Evolutionary conservation across 37 sponge, comb jelly and placozoan species (phyloP).

Genomic region (Aphrocallistes beatrix): DNA sequence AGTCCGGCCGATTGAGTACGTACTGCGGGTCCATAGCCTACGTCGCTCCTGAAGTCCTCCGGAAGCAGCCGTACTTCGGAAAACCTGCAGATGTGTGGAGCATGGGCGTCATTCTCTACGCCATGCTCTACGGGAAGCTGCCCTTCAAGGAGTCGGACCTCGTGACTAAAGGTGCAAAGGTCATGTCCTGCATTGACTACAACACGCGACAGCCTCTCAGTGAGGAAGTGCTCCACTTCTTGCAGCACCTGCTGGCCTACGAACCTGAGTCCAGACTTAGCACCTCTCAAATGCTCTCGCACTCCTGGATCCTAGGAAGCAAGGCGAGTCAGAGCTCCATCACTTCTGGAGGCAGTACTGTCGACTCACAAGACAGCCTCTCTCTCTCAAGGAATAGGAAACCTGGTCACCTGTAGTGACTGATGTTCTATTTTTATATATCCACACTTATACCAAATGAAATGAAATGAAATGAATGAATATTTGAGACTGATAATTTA

Average conservation of each 20-base stretch:
- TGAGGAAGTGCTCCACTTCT: background rate
- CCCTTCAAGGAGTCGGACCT: constrained; percentile 3
- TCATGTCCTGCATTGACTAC: background rate
- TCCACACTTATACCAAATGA: background rate
- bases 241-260: background rate
- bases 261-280: background rate
- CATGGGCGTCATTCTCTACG: constrained; percentile 3
- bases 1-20: background rate
- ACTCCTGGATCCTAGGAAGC: background rate
- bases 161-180: background rate
- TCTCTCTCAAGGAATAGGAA: constrained; percentile 1
- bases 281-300: background rate
- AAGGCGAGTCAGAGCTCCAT: background rate
- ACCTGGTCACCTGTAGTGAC: background rate
- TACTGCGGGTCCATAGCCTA: constrained; percentile 7
- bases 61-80: background rate
- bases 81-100: background rate
- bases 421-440: background rate
- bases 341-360: background rate
- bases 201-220: background rate
- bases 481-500: background rate
- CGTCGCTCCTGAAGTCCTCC: background rate
- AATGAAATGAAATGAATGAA: background rate
- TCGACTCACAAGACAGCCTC: background rate
- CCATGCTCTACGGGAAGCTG: constrained; percentile 3